Base-by-base conservation (phyloP, 2,888 invertebrate species). In the Thereva nobilitata region DNA sequence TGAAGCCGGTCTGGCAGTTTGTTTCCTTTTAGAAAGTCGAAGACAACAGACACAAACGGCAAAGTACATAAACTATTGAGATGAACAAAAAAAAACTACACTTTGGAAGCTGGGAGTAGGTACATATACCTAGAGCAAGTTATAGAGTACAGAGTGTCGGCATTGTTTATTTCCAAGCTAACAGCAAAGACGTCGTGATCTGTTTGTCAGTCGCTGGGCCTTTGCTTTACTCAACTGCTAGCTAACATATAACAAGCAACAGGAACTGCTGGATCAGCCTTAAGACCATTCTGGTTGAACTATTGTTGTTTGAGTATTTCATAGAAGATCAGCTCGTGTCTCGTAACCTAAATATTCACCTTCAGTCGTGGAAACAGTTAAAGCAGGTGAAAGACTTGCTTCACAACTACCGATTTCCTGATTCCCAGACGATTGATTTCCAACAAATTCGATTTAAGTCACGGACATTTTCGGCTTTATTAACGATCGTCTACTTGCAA, bases 11-110 rank as follows among this genome's bases (percentile, higher is more conserved):
- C 57, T 59, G 35, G 4, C 45, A 59, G 57, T 47, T 47, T 59
- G 45, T 59, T 59, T 47, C 57, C 47, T 59, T 59, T 59, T 59
- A 59, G 57, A 59, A 59, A 59, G 12, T 59, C 47, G 1, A n/a
- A 37, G 38, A 37, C 34, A 6, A 47, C 37, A 47, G 37, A 59
- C 45, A 59, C 38, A n/a, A 37, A 45, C 37, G 47, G 47, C 38
- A 44, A 52, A 6, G 34, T 23, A 23, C 23, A 23, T 23, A 23
- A 23, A 35, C 35, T 12, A 35, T 5, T 52, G 3, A 35, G 4
- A 42, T 5, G 9, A 52, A 35, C 12, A 34, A 40, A 2, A 40
- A 53, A 38, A 23, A 23, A 23, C 23, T 23, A 23, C 23, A 23
- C 23, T 23, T 2, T 23, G 23, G 23, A 23, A 23, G 23, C 23